Evolutionary conservation across 2,797 vertebrate genomes (phyloP), one percentile per base, ranked within the genome.

Genomic region (Lithobates pipiens): DNA sequence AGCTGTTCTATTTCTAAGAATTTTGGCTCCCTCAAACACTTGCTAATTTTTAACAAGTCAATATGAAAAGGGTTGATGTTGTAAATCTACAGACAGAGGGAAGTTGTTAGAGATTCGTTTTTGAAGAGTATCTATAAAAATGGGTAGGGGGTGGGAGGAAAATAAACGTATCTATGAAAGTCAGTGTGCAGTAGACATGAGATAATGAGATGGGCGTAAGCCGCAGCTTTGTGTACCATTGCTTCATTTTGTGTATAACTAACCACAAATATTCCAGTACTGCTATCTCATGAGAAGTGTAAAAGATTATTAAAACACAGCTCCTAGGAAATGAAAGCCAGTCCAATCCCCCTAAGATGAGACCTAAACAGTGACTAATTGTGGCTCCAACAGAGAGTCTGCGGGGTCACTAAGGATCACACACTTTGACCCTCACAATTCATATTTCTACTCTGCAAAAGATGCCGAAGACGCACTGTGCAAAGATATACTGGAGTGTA

Each of bases 281-380:
- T 21, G 25, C 9, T 10, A 18, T 39, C 21, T 36, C 46, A 80
- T n/a, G 29, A 34, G 46, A 61, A 63, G 50, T 80, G 63, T 5
- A 34, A 71, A 78, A 46, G 10, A 77, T 72, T 25, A 73, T 7
- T 21, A 50, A 13, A 27, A 80, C 34, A 29, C 16, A 36, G n/a
- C 32, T 34, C 23, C n/a, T 57, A 13, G 32, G 8, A 69, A 25
- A 32, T 23, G 13, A 23, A 72, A 46, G 54, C 27, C 42, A 71
- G 50, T 78, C 75, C 70, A 61, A 71, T 72, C 61, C 68, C 46
- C 25, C 34, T n/a, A 7, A 44, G 72, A 77, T 71, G 67, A 84
- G 67, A 71, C 46, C 75, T 74, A 85, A 79, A 85, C 69, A 78
- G 83, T 85, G 76, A 85, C 83, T 85, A 85, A 84, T 85, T 85